phyloP scores from a whole-genome alignment of 2,113 vertebrate species.

The Nerophis lumbriciformis region DNA sequence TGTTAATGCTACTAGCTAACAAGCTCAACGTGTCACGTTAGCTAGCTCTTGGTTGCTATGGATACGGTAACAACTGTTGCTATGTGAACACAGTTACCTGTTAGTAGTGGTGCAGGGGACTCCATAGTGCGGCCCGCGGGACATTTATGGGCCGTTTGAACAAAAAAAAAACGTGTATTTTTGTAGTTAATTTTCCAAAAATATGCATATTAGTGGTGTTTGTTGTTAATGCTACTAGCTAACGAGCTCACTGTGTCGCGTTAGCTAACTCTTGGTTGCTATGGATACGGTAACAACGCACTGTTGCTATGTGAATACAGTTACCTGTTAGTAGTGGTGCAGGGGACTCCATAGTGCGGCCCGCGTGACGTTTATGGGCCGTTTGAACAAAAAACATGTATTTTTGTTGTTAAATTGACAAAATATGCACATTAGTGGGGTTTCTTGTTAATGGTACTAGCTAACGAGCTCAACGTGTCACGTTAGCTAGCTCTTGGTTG shows the following conservation, averaged over 20 bases:
- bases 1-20: background rate
- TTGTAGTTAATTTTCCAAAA: too few relatives aligned
- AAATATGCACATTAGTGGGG: background rate
- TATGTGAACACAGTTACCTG: background rate
- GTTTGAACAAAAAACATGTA: too few relatives aligned
- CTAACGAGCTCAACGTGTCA: too few relatives aligned
- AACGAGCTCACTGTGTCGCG: too few relatives aligned
- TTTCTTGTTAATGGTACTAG: background rate
- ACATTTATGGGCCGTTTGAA: too few relatives aligned
- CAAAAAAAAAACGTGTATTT: too few relatives aligned
- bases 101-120: too few relatives aligned
- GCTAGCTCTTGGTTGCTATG: conserved; percentile 43
- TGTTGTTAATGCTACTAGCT: background rate
- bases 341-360: too few relatives aligned
- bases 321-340: too few relatives aligned
- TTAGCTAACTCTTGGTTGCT: conserved; percentile 37
- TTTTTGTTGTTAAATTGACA: background rate
- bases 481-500: conserved; percentile 29
- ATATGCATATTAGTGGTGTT: background rate
- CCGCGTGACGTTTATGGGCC: too few relatives aligned
- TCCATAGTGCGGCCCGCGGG: too few relatives aligned
- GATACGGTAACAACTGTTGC: conserved; percentile 35
- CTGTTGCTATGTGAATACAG: background rate
- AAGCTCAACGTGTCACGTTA: background rate
- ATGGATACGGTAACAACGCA: conserved; percentile 32